These are phyloP conservation scores for Simalia tracyae DNA, from an alignment of 2,797 vertebrate species.

Conservation along the genomic window DNA sequence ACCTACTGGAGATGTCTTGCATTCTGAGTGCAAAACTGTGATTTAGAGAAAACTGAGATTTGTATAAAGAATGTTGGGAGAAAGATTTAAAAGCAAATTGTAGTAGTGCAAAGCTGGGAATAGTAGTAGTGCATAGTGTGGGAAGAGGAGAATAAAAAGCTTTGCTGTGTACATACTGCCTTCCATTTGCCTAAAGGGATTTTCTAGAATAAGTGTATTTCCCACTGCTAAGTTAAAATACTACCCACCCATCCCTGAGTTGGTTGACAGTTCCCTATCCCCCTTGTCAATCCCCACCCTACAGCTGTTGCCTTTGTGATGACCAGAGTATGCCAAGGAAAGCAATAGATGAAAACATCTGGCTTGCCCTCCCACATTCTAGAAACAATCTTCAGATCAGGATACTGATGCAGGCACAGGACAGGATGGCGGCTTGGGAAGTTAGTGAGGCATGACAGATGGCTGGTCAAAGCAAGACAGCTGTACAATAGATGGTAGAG, in stretches of 20 bases:
- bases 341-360: not conserved
- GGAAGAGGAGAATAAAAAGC: not conserved
- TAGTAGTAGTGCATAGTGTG: not conserved
- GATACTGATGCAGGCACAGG: not conserved
- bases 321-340: not conserved
- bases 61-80: not conserved
- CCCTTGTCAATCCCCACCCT: not conserved
- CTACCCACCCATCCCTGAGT: not conserved
- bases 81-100: conserved; percentile 2
- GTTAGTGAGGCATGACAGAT: not conserved
- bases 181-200: not conserved
- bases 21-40: not conserved
- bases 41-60: not conserved
- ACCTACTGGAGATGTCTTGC: not conserved
- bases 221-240: too few relatives aligned
- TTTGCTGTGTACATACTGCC: not conserved
- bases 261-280: not conserved
- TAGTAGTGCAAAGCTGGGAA: not conserved
- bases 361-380: not conserved
- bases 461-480: not conserved
- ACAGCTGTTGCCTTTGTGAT: not conserved
- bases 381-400: not conserved
- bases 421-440: not conserved
- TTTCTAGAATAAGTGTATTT: not conserved
- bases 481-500: not conserved